Evolutionary conservation across 53 echinoderm and acorn worm genomes (phyloP), one percentile per base, ranked within the genome.

Genomic region (Actinopyga echinites): DNA sequence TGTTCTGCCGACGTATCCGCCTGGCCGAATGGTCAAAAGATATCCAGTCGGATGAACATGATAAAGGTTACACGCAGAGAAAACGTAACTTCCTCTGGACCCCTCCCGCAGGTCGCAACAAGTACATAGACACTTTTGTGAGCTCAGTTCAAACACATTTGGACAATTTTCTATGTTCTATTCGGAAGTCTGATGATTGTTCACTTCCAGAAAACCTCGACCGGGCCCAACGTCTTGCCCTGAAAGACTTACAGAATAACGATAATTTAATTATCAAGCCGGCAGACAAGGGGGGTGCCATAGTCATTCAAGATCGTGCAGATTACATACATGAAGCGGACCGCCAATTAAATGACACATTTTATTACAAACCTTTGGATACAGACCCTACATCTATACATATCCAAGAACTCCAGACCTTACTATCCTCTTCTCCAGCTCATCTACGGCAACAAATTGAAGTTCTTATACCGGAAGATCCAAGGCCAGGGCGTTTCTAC

Each of bases 161-260:
- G 4, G 68, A 67, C 26, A 67, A 67, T 35, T 67, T 67, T 59
- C 59, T 59, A 59, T 59, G 59, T 8, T 59, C 59, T 26, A 59
- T 59, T 59, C 59, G 11, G 22, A 26, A 59, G 59, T 59, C 59
- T 12, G 24, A 57, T 5, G 24, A 57, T 57, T 9, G 58, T 24
- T 9, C 21, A 57, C 24, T 57, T 57, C 58, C 58, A 21, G 37
- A 37, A 37, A 63, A 63, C 25, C 8, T 63, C 63, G 31, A 63
- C 12, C 28, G 31, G 12, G 28, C 63, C 12, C 63, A 21, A 25
- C 63, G 26, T 24, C 12, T 25, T 4, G 63, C 63, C 28, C 63
- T 63, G 12, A n/a, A 63, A 63, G 31, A 28, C 3, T 12, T 63
- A 12, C 28, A 63, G n/a, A 63, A 21, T 13, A 63, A 63, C 26